Base-by-base conservation (phyloP, 2,888 invertebrate genomes). In the Drosophila demipolita region DNA sequence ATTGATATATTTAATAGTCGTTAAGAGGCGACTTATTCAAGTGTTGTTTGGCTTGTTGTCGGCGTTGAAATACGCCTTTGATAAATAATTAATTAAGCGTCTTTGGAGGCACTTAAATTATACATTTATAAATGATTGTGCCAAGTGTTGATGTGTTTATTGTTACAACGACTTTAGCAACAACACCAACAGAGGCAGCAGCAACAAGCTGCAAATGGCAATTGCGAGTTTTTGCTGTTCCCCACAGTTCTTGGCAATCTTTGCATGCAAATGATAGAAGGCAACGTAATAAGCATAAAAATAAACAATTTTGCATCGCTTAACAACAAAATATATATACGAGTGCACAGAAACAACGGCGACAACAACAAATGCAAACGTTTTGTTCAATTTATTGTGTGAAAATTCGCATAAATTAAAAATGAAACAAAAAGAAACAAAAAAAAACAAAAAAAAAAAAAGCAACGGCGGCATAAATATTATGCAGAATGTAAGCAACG, bases 351-450 rank as follows among this genome's bases (percentile, higher is more conserved):
- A 66, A 55, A 32, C 62, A 35, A 68, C 29, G 62, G 66, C 67
- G 74, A 36, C 62, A 66, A 35, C 68, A 59, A 35, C 66, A 60
- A 33, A 66, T 45, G 55, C 61, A 62, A 59, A 63, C 89, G 89
- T 87, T 87, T 87, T 87, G 89, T 87, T 75, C 85, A 89, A 89
- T 89, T 89, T 89, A 87, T 83, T 90, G 89, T 90, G 89, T 87
- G 90, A 89, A 89, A 87, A 90, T 82, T 82, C 80, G 86, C 88
- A 89, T 89, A 90, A 89, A 89, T 90, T 90, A 89, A 80, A 64
- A 66, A 60, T n/a, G 20, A 50, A 52, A 66, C 62, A 36, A 40
- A 54, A 64, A 54, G 26, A 53, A n/a, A 20, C 29, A 29, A 29
- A 29, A 29, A 29, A 49, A 29, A 29, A 29, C 5, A 29, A 49